Conservation (phyloP, 1,140 invertebrate genomes). For the Bombus vancouverensis region DNA sequence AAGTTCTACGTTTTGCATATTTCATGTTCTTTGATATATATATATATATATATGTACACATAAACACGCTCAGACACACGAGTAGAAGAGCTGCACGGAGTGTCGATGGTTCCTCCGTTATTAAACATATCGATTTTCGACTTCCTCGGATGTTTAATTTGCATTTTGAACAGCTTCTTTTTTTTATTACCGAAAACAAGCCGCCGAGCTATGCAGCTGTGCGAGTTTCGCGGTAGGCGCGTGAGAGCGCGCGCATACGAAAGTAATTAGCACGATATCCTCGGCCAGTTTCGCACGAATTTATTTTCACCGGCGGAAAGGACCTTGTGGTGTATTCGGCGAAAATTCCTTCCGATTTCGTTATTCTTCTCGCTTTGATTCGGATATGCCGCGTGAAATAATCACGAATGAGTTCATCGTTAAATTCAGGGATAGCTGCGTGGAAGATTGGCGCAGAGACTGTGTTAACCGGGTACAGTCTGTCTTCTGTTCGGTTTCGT, state of each 20-base stretch:
- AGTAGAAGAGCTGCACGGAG: no score
- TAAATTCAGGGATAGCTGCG: neutral
- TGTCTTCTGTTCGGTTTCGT: neutral
- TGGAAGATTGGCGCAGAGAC: rapidly evolving
- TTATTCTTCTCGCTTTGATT: neutral
- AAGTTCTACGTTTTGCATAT: slow-evolving; percentile 34
- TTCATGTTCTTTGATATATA: neutral
- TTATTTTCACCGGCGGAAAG: neutral
- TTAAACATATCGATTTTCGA: slow-evolving; percentile 43
- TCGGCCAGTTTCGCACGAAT: slow-evolving; percentile 7
- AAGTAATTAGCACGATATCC: slow-evolving; percentile 31
- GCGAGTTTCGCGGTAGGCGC: neutral
- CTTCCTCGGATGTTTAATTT: slow-evolving; percentile 33
- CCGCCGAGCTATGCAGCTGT: slow-evolving; percentile 7
- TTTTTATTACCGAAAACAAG: slow-evolving; percentile 35
- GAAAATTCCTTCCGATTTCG: neutral
- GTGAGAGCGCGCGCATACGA: neutral
- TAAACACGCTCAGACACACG: no score
- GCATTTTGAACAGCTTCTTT: slow-evolving; percentile 43
- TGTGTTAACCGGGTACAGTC: rapidly evolving
- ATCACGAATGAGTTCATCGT: neutral
- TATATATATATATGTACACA: no score
- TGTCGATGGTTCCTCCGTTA: slow-evolving; percentile 16
- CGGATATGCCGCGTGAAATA: neutral
- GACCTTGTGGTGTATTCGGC: neutral